A percentile compares a stretch with the other conserved stretches of the same genome.
Conservation (phyloP, 2,113 vertebrate genomes). For the Syrmaticus mikado region DNA sequence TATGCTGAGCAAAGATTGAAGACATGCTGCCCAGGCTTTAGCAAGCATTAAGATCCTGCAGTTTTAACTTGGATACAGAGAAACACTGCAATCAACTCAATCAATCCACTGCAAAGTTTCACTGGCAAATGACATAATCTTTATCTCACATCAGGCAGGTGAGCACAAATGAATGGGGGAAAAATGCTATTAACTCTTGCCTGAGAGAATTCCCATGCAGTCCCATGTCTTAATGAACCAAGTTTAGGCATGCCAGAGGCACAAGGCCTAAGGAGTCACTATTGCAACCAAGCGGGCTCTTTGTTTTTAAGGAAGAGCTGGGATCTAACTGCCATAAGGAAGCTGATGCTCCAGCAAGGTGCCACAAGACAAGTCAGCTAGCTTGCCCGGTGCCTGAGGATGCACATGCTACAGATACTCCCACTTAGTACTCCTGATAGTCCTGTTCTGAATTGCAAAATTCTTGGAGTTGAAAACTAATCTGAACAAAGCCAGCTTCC, state of each 20-base stretch:
- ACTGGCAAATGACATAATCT: neutral
- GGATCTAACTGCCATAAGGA: neutral
- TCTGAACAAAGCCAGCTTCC: neutral
- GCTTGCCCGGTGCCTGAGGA: neutral
- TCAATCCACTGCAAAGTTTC: neutral
- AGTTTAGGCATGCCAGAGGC: neutral
- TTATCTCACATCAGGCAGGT: neutral
- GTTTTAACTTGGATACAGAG: neutral
- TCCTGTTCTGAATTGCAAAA: neutral
- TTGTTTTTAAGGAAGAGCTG: neutral
- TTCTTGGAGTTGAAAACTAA: neutral
- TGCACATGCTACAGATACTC: neutral
- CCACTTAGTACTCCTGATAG: neutral
- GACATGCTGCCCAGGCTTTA: neutral
- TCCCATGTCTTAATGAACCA: neutral
- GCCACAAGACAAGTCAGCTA: neutral
- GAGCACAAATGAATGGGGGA: accelerated
- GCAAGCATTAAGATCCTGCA: neutral
- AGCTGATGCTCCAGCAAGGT: neutral
- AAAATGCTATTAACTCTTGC: neutral
- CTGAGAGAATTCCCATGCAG: accelerated
- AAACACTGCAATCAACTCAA: accelerated
- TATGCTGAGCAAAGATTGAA: neutral
- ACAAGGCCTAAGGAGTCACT: neutral
- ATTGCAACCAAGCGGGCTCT: neutral